phyloP scores from a whole-genome alignment of 2,113 vertebrate genomes.

The Turnix velox region DNA sequence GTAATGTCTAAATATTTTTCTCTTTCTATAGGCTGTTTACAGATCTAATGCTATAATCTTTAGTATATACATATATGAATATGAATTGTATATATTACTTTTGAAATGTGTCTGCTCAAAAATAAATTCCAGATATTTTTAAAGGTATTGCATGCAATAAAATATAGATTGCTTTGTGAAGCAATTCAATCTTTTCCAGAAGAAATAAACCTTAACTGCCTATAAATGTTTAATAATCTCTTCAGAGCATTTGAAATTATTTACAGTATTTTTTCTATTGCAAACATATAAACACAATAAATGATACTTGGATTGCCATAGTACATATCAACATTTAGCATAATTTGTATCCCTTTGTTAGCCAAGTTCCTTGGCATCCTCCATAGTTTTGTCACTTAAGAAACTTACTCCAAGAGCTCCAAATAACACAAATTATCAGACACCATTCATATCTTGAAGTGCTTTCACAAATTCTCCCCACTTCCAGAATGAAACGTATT shows the following conservation, averaged over 20 bases:
- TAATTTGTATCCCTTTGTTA: neutral
- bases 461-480: neutral
- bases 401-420: neutral
- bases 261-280: neutral
- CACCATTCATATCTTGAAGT: neutral
- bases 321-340: neutral
- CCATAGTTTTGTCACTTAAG: rapidly evolving
- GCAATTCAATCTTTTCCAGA: neutral
- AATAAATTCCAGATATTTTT: neutral
- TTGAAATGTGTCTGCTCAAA: neutral
- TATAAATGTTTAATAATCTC: neutral
- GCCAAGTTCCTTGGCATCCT: neutral
- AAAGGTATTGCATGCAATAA: neutral
- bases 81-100: neutral
- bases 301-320: neutral
- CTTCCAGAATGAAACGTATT: neutral
- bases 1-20: neutral
- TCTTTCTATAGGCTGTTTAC: neutral
- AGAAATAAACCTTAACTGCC: neutral
- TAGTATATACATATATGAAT: neutral
- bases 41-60: neutral
- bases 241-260: neutral
- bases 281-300: neutral
- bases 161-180: neutral
- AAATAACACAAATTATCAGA: neutral